Conservation (phyloP, 1,140 invertebrate genomes). For the Bombus superbus region DNA sequence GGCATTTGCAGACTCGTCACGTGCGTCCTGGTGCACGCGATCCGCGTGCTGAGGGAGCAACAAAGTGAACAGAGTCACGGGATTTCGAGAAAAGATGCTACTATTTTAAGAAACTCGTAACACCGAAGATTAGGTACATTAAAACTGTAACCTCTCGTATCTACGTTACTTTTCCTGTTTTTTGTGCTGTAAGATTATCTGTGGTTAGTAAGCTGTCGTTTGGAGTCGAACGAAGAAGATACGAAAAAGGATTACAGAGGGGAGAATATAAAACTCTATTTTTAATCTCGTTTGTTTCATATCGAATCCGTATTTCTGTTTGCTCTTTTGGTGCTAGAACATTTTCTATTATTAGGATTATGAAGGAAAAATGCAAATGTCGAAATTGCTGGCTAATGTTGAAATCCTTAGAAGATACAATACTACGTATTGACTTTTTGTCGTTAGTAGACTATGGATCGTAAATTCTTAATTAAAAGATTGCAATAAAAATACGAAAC, state of each 20-base stretch:
- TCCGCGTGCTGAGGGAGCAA: neutral
- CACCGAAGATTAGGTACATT: neutral
- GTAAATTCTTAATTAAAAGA: too few species aligned
- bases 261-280: neutral
- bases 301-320: too few species aligned
- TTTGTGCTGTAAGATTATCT: neutral
- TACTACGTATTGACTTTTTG: too few species aligned
- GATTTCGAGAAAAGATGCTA: neutral
- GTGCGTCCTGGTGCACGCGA: conserved; percentile 11
- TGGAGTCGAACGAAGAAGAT: neutral
- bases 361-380: too few species aligned
- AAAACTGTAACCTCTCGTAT: neutral
- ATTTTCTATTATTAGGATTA: too few species aligned
- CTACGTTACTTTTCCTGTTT: neutral
- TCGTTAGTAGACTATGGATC: too few species aligned
- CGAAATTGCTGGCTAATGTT: too few species aligned
- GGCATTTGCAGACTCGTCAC: conserved; percentile 26
- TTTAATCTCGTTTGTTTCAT: neutral
- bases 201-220: neutral
- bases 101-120: conserved; percentile 10
- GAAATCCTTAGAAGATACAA: too few species aligned
- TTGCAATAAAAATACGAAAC: neutral
- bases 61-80: neutral
- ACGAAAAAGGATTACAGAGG: neutral
- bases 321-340: too few species aligned